Evolutionary conservation across 2,888 invertebrate species (phyloP).

Genomic region (Pristionchus fissidentatus): DNA sequence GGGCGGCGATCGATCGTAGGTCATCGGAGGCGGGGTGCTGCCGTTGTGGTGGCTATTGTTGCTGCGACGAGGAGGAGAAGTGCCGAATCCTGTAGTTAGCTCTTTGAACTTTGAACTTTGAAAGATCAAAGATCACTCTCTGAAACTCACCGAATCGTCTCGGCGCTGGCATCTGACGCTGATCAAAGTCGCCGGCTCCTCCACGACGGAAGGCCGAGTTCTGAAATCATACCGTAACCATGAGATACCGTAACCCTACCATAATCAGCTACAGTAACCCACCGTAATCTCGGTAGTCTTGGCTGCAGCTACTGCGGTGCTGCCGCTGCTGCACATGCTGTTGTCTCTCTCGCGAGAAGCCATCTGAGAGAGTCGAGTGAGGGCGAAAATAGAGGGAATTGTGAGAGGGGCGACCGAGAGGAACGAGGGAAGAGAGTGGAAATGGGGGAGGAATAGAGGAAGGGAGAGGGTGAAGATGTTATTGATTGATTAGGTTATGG

Average conservation of each 20-base stretch:
- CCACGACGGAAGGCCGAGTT: conserved; percentile 6
- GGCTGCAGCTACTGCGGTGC: conserved; percentile 9
- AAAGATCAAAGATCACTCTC: too few relatives aligned
- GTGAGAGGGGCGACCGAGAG: conserved; percentile 1
- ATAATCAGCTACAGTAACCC: neutral
- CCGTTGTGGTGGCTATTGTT: too few relatives aligned
- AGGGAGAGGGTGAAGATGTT: neutral
- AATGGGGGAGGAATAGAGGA: conserved; percentile 15
- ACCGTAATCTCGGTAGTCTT: neutral
- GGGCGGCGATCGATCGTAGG: too few relatives aligned
- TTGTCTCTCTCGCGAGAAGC: conserved; percentile 11
- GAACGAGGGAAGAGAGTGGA: neutral
- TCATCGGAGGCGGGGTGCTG: too few relatives aligned
- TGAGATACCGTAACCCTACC: neutral
- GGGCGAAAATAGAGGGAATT: neutral
- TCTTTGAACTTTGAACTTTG: neutral
- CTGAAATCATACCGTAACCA: neutral
- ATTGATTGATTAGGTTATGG: conserved; percentile 17
- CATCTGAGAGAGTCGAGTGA: conserved; percentile 11
- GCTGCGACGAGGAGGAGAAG: too few relatives aligned
- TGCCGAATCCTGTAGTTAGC: conserved; percentile 8
- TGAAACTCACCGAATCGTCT: conserved; percentile 21
- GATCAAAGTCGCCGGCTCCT: conserved; percentile 14
- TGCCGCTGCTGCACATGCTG: too few relatives aligned
- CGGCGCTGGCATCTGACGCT: conserved; percentile 25